Base-by-base conservation (phyloP, 2,797 vertebrate genomes). In the Rhinophrynus dorsalis region DNA sequence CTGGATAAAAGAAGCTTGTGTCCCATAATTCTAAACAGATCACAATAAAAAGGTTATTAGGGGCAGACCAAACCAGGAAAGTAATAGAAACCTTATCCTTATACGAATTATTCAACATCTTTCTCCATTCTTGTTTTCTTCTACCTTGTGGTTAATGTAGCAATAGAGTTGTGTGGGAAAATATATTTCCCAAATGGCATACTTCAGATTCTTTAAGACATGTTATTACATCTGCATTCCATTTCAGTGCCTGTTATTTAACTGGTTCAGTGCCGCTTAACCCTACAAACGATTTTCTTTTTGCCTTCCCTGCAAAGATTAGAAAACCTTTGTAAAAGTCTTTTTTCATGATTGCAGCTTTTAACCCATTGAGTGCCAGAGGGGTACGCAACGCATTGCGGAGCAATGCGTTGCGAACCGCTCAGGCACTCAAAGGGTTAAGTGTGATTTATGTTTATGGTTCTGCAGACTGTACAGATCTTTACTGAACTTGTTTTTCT, bases 101-200 rank as follows among this genome's bases (percentile, higher is more conserved):
- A 24, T 24, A 33, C 2, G 51, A 51, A 23, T 42, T 18, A 29
- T 59, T 40, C 27, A 13, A 6, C 60, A 10, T 45, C 44, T 51
- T 52, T 54, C 55, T 44, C 23, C 8, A 23, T 6, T 20, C 58
- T 29, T 37, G 27, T 29, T 30, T 57, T 27, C 59, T 55, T 32
- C 70, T 73, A 66, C 70, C 70, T 73, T 73, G 70, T 52, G 70
- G 70, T 73, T 54, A 67, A 66, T 73, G 62, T 60, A 66, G 70
- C 70, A 54, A 67, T 59, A 54, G 24, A 54, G 67, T 73, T 66
- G 70, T 73, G 70, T 73, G 70, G 70, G 70, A 67, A 73, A 66
- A 73, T 66, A 52, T 42, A 73, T 73, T 73, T 73, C 70, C 70
- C 65, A 66, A 73, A 66, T 52, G 26, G 55, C 62, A 47, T 73